Percentiles rank a stretch among this genome's conserved stretches.
These are phyloP conservation scores for Apteryx owenii DNA, from an alignment of 2,113 vertebrate genomes.

Conservation along the genomic window DNA sequence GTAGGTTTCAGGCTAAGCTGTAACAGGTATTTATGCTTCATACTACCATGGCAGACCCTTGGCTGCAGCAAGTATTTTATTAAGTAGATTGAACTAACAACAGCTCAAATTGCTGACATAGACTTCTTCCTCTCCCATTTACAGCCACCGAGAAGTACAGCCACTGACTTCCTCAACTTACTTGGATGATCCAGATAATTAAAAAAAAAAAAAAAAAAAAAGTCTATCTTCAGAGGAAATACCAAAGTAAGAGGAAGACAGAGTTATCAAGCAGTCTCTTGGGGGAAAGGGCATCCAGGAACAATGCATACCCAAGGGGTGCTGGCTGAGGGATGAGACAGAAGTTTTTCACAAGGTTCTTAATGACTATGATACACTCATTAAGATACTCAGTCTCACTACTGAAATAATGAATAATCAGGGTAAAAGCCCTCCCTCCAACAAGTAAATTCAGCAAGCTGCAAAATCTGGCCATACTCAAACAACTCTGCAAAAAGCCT, in stretches of 20 bases:
- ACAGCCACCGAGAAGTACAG: background rate
- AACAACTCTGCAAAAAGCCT: background rate
- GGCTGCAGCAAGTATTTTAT: background rate
- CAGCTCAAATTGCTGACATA: background rate
- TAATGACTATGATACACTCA: background rate
- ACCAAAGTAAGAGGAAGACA: too few relatives aligned
- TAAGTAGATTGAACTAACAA: background rate
- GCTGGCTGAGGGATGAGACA: background rate
- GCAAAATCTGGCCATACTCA: background rate
- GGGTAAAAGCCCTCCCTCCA: background rate
- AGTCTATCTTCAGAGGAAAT: too few relatives aligned
- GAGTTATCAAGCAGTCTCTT: background rate
- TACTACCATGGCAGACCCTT: too few relatives aligned
- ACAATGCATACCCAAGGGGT: background rate
- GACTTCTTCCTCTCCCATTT: background rate
- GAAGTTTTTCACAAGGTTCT: background rate
- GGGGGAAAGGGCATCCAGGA: background rate
- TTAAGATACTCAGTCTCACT: accelerated
- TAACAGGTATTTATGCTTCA: too few relatives aligned
- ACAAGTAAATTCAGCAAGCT: background rate
- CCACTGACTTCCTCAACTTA: background rate
- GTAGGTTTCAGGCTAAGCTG: background rate
- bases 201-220: background rate
- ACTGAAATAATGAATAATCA: background rate
- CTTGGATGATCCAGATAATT: background rate